Conservation (phyloP, 2,113 vertebrate genomes). For the Arizona elegans region DNA sequence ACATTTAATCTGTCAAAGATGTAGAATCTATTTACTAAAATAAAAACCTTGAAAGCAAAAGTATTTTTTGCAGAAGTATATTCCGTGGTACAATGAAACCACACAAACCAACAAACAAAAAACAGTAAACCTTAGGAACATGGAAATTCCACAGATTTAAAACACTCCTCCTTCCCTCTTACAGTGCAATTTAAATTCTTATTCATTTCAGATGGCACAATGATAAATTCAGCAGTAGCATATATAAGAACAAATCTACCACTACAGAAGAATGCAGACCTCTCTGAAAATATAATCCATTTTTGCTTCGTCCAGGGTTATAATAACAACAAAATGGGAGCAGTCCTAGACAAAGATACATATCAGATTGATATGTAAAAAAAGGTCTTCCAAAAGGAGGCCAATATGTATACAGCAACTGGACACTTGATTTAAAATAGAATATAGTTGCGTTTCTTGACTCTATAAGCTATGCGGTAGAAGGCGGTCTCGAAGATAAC, state of each 20-base stretch:
- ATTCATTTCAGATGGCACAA: neutral
- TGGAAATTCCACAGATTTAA: neutral
- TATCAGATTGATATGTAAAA: neutral
- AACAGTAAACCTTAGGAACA: neutral
- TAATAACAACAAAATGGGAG: neutral
- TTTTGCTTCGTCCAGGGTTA: neutral
- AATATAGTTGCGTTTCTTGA: neutral
- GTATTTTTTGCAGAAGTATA: neutral
- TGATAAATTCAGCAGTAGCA: neutral
- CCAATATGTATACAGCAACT: neutral
- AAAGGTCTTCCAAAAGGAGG: neutral
- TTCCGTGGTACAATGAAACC: neutral
- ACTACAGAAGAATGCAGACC: neutral
- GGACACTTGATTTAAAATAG: neutral
- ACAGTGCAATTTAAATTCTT: neutral
- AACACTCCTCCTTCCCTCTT: neutral
- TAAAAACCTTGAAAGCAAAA: slow-evolving; percentile 18
- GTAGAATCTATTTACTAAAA: slow-evolving; percentile 13
- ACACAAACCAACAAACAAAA: neutral
- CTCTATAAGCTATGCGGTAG: neutral
- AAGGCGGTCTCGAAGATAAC: no score
- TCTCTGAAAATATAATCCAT: neutral
- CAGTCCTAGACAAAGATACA: neutral
- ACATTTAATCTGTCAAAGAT: slow-evolving; percentile 20
- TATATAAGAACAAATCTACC: neutral